Evolutionary conservation across 2,797 vertebrate species (phyloP).

Genomic region (Lacerta viridis): DNA sequence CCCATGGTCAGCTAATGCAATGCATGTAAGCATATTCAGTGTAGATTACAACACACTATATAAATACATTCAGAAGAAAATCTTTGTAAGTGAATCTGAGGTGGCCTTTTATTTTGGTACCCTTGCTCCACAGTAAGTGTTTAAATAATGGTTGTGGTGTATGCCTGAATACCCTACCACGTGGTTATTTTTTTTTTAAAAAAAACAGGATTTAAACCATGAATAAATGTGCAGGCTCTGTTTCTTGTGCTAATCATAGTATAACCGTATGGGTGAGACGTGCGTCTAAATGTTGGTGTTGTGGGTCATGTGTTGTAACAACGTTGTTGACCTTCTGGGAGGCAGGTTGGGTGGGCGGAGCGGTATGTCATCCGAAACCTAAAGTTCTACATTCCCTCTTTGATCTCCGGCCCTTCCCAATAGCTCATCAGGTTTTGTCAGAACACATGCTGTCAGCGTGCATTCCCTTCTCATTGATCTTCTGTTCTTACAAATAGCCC

Average conservation of each 20-base stretch:
- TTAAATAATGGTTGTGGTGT: not conserved
- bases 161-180: not conserved
- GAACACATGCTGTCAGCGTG: not conserved
- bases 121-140: not conserved
- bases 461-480: not conserved
- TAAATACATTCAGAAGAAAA: not conserved
- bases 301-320: not conserved
- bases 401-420: constrained; percentile 20
- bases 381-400: constrained; percentile 14
- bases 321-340: not conserved
- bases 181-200: not conserved
- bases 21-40: not conserved
- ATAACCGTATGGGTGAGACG: not conserved
- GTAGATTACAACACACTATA: not conserved
- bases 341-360: not conserved
- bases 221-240: not conserved
- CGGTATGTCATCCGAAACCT: constrained; percentile 1
- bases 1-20: not conserved
- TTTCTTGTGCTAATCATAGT: not conserved
- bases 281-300: not conserved
- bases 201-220: not conserved
- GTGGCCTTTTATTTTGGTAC: not conserved
- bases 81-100: not conserved
- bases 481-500: not conserved
- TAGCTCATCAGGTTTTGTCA: constrained; percentile 7